phyloP scores from a whole-genome alignment of 1,140 invertebrate genomes.

The Vollenhovia emeryi region DNA sequence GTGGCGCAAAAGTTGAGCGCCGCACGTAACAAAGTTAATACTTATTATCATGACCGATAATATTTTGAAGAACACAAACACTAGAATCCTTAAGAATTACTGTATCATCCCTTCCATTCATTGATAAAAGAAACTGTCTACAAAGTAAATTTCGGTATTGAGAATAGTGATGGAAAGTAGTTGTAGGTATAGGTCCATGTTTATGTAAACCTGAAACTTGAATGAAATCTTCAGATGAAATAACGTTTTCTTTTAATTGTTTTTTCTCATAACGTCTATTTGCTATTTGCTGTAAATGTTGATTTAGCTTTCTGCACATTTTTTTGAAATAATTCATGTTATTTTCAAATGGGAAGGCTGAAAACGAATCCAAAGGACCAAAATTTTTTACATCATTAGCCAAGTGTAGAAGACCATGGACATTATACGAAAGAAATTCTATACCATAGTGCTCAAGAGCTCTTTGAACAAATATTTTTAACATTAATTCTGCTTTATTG shows the following conservation, averaged over 20 bases:
- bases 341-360: conserved; percentile 3
- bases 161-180: background rate
- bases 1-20: too few species aligned
- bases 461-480: conserved; percentile 12
- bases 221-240: background rate
- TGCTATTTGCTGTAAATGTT: background rate
- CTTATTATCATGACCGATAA: background rate
- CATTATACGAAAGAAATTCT: background rate
- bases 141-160: background rate
- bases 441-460: background rate
- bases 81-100: background rate
- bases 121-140: background rate
- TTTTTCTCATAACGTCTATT: background rate
- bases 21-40: too few species aligned
- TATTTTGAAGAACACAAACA: background rate
- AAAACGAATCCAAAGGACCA: conserved; percentile 4
- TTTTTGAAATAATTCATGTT: background rate
- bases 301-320: background rate
- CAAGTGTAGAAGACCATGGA: conserved; percentile 4
- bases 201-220: background rate
- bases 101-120: background rate
- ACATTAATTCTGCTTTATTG: conserved; percentile 1
- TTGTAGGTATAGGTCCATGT: background rate
- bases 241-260: background rate
- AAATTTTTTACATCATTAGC: background rate